Evolutionary conservation across 1,140 invertebrate species (phyloP).

Genomic region (Temnothorax nylanderi): DNA sequence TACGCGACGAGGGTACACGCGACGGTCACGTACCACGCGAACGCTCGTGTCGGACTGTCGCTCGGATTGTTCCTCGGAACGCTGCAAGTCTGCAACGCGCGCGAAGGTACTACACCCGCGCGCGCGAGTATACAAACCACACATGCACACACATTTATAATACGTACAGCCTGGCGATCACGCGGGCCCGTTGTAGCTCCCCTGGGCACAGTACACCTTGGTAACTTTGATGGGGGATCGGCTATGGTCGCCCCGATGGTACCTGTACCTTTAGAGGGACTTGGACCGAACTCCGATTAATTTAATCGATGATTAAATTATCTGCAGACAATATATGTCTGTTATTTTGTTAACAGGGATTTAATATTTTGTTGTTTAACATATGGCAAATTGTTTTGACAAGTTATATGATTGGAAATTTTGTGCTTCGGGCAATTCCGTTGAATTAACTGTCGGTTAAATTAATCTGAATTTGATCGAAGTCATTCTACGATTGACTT

Average conservation of each 20-base stretch:
- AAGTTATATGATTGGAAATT: background rate
- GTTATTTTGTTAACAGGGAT: too few relatives aligned
- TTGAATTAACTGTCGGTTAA: background rate
- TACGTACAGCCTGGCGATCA: constrained; percentile 1
- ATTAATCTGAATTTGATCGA: background rate
- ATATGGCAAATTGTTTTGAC: background rate
- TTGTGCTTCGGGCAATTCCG: background rate
- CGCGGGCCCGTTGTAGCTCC: constrained; percentile 17
- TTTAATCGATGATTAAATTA: background rate
- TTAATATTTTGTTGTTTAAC: background rate
- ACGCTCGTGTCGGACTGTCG: constrained; percentile 36
- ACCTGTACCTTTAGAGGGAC: background rate
- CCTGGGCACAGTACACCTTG: background rate
- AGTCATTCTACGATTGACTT: background rate
- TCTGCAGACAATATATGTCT: background rate
- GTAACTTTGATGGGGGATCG: background rate
- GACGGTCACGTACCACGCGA: background rate
- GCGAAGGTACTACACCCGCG: background rate
- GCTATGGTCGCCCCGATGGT: background rate
- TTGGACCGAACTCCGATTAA: background rate
- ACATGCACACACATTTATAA: background rate
- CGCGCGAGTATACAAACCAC: background rate
- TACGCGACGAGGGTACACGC: background rate
- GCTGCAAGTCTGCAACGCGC: background rate
- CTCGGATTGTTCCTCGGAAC: background rate